phyloP scores from a whole-genome alignment of 2,113 vertebrate genomes.

The Hippocampus abdominalis region DNA sequence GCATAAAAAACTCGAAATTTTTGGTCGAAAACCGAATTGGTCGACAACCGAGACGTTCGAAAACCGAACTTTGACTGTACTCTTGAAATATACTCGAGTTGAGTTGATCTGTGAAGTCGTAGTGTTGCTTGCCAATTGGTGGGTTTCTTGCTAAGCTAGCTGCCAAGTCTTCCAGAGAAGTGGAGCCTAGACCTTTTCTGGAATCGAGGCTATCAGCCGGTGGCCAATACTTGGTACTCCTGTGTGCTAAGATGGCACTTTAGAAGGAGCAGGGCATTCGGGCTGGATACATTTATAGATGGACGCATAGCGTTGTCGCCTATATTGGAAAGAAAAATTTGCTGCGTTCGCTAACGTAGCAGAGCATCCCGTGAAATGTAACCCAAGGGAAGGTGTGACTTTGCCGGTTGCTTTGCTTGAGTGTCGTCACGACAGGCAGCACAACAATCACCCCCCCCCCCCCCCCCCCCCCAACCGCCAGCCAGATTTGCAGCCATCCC shows the following conservation, averaged over 20 bases:
- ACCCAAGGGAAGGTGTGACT: not conserved
- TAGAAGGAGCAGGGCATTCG: not conserved
- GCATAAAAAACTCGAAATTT: no score
- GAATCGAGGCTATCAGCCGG: not conserved
- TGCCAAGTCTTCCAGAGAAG: not conserved
- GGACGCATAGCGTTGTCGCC: not conserved
- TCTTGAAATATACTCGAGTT: no score
- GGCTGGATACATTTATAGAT: no score
- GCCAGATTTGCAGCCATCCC: conserved; percentile 29
- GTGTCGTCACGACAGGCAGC: conserved; percentile 16
- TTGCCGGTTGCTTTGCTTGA: conserved; percentile 13
- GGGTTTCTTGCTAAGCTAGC: no score
- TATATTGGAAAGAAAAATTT: not conserved
- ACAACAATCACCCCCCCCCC: conserved; percentile 10
- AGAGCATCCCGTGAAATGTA: not conserved
- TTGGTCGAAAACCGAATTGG: no score
- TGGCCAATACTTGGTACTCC: not conserved
- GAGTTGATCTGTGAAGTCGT: no score
- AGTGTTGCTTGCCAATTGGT: no score
- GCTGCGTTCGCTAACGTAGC: not conserved
- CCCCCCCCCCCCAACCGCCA: not conserved
- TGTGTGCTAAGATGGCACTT: not conserved
- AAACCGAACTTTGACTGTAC: no score
- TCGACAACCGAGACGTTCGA: no score
- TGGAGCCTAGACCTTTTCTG: not conserved